phyloP scores from a whole-genome alignment of 2,797 vertebrate genomes.

The Cryptoprocta ferox region DNA sequence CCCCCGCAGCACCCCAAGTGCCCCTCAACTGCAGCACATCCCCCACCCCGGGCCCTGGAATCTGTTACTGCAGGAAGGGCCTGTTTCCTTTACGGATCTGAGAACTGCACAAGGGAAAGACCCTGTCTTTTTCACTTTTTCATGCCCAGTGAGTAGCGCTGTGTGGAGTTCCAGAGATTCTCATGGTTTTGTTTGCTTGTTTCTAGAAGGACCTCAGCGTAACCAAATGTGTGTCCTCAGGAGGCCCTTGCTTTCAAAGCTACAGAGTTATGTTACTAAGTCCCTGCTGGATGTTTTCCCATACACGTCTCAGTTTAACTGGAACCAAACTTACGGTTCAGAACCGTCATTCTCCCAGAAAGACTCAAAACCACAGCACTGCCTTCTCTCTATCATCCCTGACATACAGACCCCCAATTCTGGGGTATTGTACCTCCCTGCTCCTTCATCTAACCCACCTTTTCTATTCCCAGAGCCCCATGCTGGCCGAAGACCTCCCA shows the following conservation, averaged over 20 bases:
- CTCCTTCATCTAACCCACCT: too few relatives aligned
- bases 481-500: too few relatives aligned
- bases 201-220: not conserved
- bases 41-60: rapidly evolving
- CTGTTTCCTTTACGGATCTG: not conserved
- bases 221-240: not conserved
- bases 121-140: not conserved
- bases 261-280: not conserved
- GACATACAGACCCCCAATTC: not conserved
- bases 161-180: not conserved
- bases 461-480: not conserved
- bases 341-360: not conserved
- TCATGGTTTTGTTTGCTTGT: not conserved
- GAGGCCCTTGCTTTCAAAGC: not conserved
- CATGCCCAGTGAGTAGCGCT: not conserved
- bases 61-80: not conserved
- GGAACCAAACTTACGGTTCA: not conserved
- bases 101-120: not conserved
- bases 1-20: rapidly evolving
- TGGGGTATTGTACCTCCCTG: not conserved
- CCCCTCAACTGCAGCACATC: rapidly evolving
- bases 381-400: not conserved
- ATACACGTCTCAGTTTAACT: not conserved
- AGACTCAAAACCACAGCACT: not conserved
- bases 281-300: not conserved